A percentile compares a stretch with the other conserved stretches of the same genome.
These are phyloP conservation scores for Nyctalus aviator DNA, from an alignment of 2,797 vertebrate species.

Conservation along the genomic window DNA sequence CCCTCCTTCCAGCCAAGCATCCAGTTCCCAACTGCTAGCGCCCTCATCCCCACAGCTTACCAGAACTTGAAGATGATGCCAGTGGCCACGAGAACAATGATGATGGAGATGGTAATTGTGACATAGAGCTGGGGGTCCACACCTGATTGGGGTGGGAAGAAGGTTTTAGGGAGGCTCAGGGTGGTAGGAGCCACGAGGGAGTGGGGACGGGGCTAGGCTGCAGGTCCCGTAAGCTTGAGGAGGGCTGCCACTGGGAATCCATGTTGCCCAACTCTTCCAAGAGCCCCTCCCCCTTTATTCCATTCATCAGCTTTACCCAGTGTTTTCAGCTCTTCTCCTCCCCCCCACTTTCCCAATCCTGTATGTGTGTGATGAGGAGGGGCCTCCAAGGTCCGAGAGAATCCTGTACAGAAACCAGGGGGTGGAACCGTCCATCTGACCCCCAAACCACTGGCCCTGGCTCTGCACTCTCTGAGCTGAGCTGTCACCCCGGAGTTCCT, in stretches of 20 bases:
- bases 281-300: too few relatives aligned
- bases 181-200: neutral
- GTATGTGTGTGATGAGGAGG: neutral
- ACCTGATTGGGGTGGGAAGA: conserved; percentile 79
- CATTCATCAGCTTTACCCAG: neutral
- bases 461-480: neutral
- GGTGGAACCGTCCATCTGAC: neutral
- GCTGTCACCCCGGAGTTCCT: neutral
- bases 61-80: conserved; percentile 92
- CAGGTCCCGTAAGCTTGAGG: neutral
- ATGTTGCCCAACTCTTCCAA: neutral
- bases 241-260: neutral
- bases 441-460: neutral
- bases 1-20: neutral
- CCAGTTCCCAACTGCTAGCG: neutral
- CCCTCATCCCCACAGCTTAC: conserved; percentile 79
- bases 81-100: conserved; percentile 89
- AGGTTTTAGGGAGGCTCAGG: neutral
- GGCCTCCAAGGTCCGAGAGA: neutral
- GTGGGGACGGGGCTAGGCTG: neutral
- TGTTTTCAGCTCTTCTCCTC: neutral
- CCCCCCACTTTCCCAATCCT: neutral
- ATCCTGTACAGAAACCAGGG: neutral
- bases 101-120: conserved; percentile 90
- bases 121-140: conserved; percentile 91